Percentiles rank a stretch among this genome's conserved stretches.
Evolutionary conservation across 2,797 vertebrate genomes (phyloP).

Genomic region (Moxostoma hubbsi): DNA sequence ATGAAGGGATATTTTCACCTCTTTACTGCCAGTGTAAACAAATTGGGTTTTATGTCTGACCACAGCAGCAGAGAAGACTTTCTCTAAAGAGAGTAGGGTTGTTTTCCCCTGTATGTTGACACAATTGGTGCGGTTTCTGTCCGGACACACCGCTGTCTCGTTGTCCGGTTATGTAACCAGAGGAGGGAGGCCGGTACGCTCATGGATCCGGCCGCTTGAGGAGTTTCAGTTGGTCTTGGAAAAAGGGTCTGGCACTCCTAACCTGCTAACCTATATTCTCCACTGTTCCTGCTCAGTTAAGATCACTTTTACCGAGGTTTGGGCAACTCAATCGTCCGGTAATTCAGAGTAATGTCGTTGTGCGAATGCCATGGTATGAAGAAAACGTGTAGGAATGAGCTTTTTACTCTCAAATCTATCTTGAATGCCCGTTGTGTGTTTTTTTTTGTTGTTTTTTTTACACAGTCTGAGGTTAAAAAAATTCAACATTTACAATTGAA

Average conservation of each 20-base stretch:
- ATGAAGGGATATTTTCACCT: constrained; percentile 48
- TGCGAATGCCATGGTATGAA: not conserved
- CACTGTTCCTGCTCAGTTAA: constrained; percentile 11
- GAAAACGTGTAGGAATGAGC: not conserved
- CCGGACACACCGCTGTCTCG: not conserved
- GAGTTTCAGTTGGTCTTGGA: constrained; percentile 7
- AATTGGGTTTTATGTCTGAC: constrained; percentile 12
- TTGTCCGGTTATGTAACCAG: constrained; percentile 42
- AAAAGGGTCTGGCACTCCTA: constrained; percentile 43
- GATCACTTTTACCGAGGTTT: not conserved
- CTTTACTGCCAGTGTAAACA: constrained; percentile 8
- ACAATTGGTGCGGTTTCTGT: constrained; percentile 12
- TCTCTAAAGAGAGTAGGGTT: not conserved
- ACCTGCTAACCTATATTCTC: constrained; percentile 66
- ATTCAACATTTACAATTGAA: too few relatives aligned
- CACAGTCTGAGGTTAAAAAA: too few relatives aligned
- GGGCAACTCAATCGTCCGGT: not conserved
- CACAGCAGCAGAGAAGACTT: not conserved
- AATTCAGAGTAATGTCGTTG: not conserved
- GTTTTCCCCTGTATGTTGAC: not conserved
- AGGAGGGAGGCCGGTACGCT: constrained; percentile 23
- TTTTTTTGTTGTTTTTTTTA: not conserved
- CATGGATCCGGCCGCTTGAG: constrained; percentile 1
- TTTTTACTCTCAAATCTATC: not conserved
- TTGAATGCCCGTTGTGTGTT: not conserved